Conservation (phyloP, 1,140 invertebrate species). For the Nasonia giraulti region DNA sequence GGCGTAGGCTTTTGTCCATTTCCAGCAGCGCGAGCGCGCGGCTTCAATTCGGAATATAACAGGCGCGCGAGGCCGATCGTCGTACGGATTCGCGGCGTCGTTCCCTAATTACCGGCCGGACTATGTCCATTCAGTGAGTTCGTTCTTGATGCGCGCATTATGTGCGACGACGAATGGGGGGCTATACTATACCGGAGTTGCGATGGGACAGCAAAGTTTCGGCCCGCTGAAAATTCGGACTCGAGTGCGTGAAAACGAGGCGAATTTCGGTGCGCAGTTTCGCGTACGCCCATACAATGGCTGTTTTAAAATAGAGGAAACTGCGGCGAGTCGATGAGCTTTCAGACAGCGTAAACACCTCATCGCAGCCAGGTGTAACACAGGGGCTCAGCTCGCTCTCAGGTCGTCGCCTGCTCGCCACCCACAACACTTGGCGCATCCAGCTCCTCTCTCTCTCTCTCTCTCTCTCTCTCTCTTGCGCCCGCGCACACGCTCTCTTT, state of each 20-base stretch:
- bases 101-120: slow-evolving; percentile 22
- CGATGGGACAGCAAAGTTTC: not conserved
- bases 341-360: not conserved
- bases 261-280: not conserved
- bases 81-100: not conserved
- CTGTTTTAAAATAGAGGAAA: not conserved
- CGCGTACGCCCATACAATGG: no score
- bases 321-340: not conserved
- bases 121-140: not conserved
- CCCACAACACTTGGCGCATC: not conserved
- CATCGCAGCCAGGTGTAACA: not conserved
- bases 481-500: slow-evolving; percentile 71
- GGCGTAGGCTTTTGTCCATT: not conserved
- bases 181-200: not conserved
- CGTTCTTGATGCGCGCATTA: not conserved
- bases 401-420: not conserved
- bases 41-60: not conserved
- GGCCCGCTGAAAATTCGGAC: not conserved
- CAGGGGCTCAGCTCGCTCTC: not conserved
- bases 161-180: not conserved
- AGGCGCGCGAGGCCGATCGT: not conserved
- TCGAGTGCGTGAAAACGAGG: not conserved
- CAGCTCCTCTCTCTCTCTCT: slow-evolving; percentile 11
- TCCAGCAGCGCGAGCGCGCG: not conserved
- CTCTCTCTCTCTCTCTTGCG: slow-evolving; percentile 35